phyloP scores from a whole-genome alignment of 2,113 vertebrate species.

The Oxyura jamaicensis region DNA sequence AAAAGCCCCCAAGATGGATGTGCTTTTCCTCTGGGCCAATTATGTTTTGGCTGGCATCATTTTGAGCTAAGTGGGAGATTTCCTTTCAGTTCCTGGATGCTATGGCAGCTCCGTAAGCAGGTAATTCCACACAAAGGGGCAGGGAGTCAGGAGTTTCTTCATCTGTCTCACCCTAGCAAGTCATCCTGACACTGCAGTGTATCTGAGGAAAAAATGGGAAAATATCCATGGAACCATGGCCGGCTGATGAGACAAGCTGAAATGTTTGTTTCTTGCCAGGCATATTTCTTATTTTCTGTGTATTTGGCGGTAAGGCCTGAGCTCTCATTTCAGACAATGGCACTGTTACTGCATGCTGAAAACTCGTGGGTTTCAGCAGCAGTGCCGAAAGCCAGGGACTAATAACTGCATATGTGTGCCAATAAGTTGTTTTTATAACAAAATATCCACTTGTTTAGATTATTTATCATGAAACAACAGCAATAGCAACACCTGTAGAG shows the following conservation, averaged over 20 bases:
- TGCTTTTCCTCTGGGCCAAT: background rate
- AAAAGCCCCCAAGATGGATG: background rate
- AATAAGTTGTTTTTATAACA: background rate
- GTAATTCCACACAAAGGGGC: background rate
- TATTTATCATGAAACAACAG: background rate
- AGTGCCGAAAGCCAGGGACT: background rate
- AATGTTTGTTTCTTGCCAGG: background rate
- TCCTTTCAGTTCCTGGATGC: background rate
- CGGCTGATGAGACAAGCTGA: background rate
- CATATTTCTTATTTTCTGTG: background rate
- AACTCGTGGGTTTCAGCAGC: background rate
- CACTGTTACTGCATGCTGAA: background rate
- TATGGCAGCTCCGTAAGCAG: background rate
- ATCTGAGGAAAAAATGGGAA: background rate
- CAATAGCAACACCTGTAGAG: background rate
- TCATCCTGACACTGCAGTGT: background rate
- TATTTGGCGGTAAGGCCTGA: background rate
- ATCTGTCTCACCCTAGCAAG: background rate
- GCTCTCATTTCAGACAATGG: background rate
- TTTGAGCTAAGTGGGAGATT: constrained; percentile 9
- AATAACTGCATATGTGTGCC: background rate
- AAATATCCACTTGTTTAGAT: background rate
- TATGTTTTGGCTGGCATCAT: background rate
- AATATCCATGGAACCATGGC: background rate
- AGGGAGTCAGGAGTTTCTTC: background rate